Evolutionary conservation across 2,797 vertebrate genomes (phyloP), one percentile per base, ranked within the genome.

Genomic region (Anguilla megastoma): DNA sequence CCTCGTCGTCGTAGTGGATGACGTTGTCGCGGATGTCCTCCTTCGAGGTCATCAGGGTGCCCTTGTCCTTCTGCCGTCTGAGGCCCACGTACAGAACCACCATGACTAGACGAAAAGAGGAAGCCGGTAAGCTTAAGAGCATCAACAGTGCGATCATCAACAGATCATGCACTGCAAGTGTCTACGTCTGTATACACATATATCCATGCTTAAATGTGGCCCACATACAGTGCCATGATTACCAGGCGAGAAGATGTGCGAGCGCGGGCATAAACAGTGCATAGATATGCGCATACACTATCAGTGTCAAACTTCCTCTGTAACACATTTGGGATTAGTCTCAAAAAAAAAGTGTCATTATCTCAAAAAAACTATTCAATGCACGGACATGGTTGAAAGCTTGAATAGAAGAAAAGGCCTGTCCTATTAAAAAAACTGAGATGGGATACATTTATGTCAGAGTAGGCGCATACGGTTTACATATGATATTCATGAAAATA

Each of bases 21-120:
- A 99, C 98, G 0, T 99, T 99, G 92, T 99, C 98, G 89, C 98
- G 96, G 93, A 99, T 96, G 93, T 99, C 98, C 95, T 99, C 98
- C 90, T 99, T 99, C 45, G 98, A 99, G 0, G 98, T 99, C 98
- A 99, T 99, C 74, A 99, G 95, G 4, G 97, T 98, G 90, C 98
- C 98, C 90, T 99, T 99, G 91, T 99, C 98, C 95, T 97, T 99
- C 91, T 99, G 98, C 33, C 97, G 95, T 71, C 98, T 93, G 89
- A 99, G 92, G 2, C 97, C 98, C 85, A 99, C 95, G 0, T 99
- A 99, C 56, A 99, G 96, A 60, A 99, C 98, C 54, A 99, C 97
- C 33, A 99, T 99, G 79, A 97, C 98, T 99, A 89, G 0, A 45
- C 56, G 54, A 52, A 14, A 76, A 54, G 30, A 41, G 74, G 18